phyloP scores from a whole-genome alignment of 2,113 vertebrate genomes.

The Tetraodon nigroviridis region DNA sequence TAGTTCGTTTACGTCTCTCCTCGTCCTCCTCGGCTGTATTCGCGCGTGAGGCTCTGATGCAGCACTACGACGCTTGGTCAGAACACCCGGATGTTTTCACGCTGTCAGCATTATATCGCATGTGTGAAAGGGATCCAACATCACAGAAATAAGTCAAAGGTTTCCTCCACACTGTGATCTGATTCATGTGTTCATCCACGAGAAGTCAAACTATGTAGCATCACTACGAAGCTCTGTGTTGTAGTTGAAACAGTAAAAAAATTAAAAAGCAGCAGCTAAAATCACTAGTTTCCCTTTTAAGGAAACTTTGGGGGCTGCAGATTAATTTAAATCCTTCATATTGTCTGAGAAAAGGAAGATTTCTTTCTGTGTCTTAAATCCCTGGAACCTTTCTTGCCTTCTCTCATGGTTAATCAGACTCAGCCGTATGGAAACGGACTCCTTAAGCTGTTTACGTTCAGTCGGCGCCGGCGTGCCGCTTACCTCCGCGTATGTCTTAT shows the following conservation, averaged over 20 bases:
- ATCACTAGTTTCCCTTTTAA: neutral
- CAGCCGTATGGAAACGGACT: conserved; percentile 35
- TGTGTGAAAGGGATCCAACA: too few relatives aligned
- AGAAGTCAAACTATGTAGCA: conserved; percentile 9
- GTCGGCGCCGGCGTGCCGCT: conserved; percentile 45
- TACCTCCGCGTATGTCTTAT: conserved; percentile 25
- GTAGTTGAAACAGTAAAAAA: neutral
- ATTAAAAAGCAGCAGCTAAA: neutral
- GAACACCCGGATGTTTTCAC: too few relatives aligned
- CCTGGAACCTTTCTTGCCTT: conserved; percentile 56
- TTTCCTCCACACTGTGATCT: neutral
- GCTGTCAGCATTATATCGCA: too few relatives aligned
- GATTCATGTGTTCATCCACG: neutral
- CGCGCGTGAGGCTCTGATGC: too few relatives aligned
- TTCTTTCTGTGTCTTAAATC: conserved; percentile 43
- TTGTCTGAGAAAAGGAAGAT: neutral
- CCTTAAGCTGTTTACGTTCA: conserved; percentile 38
- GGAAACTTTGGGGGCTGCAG: neutral
- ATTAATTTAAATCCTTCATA: conserved; percentile 5
- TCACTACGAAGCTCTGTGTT: conserved; percentile 7
- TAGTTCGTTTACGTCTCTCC: too few relatives aligned
- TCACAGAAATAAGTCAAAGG: too few relatives aligned
- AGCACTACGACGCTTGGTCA: too few relatives aligned
- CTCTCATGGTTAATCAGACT: conserved; percentile 23
- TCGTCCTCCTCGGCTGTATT: too few relatives aligned